A percentile compares a stretch with the other conserved stretches of the same genome.
phyloP scores from a whole-genome alignment of 2,113 vertebrate species.

The Paratilapia polleni region DNA sequence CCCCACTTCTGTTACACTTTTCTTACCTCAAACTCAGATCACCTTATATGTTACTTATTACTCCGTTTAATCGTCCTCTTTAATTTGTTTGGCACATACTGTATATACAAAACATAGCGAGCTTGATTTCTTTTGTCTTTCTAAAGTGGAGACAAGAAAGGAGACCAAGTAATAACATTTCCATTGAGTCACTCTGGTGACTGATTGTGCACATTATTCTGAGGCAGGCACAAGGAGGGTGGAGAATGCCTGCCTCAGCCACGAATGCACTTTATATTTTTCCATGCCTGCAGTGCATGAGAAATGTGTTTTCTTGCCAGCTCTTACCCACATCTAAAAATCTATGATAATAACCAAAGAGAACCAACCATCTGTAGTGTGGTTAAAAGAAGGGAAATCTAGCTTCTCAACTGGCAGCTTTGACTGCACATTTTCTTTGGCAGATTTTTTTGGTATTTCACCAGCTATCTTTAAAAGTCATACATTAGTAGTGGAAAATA shows the following conservation, averaged over 20 bases:
- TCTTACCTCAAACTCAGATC: not conserved
- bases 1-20: not conserved
- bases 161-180: conserved; percentile 10
- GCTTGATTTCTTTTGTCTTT: not conserved
- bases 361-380: not conserved
- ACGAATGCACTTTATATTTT: conserved; percentile 36
- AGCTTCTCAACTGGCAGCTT: not conserved
- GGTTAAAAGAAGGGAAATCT: not conserved
- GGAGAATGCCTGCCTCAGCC: conserved; percentile 7
- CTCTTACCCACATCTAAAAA: not conserved
- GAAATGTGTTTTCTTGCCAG: not conserved
- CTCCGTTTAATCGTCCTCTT: not conserved
- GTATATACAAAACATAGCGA: not conserved
- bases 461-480: not conserved
- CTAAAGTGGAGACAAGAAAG: not conserved
- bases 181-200: conserved; percentile 34
- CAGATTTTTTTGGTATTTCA: not conserved
- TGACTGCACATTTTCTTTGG: not conserved
- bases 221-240: not conserved
- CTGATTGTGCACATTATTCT: not conserved
- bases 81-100: not conserved
- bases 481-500: not conserved
- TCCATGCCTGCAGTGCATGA: conserved; percentile 33
- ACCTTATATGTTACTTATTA: not conserved
- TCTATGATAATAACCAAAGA: not conserved